Evolutionary conservation across 2,113 vertebrate genomes (phyloP), one percentile per base, ranked within the genome.

Genomic region (Triplophysa siluroides): DNA sequence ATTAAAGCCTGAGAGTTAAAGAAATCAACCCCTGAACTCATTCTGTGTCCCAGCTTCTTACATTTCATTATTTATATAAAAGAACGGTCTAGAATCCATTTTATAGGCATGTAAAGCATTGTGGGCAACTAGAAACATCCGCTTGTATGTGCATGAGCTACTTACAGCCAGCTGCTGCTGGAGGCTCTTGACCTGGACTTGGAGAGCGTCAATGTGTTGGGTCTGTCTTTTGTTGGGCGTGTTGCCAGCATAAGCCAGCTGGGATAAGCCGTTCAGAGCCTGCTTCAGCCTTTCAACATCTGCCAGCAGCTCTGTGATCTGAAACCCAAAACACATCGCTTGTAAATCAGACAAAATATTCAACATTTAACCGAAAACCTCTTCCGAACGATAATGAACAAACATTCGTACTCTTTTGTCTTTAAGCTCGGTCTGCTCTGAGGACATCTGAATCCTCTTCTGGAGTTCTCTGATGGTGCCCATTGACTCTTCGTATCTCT

Each of bases 161-260:
- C 97, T 97, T 84, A 99, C 98, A 90, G 94, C 94, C 87, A 99
- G 94, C 93, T 98, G 96, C 61, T 97, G 96, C 87, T 97, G 96
- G 73, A 99, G 94, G 74, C 89, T 90, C 85, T 92, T 94, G 87
- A 98, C 93, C 91, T 97, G 96, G 68, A 84, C 90, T 89, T 98
- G 96, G 82, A 99, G 95, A 47, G 88, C 67, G 64, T 97, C 97
- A 0, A 94, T 84, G 83, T 96, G 94, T 86, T 94, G 96, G 74
- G 79, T 92, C 89, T 96, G 95, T 80, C 94, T 95, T 93, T 95
- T 98, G 23, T 90, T 92, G 76, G 97, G 94, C 52, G 92, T 78
- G 83, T 90, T 93, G 43, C 94, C 93, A 1, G 93, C 91, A 88
- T 95, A 95, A 0, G 96, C 94, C 58, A 98, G 95, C 88, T 98